Conservation (phyloP, 2,113 vertebrate genomes). For the Colossoma macropomum region DNA sequence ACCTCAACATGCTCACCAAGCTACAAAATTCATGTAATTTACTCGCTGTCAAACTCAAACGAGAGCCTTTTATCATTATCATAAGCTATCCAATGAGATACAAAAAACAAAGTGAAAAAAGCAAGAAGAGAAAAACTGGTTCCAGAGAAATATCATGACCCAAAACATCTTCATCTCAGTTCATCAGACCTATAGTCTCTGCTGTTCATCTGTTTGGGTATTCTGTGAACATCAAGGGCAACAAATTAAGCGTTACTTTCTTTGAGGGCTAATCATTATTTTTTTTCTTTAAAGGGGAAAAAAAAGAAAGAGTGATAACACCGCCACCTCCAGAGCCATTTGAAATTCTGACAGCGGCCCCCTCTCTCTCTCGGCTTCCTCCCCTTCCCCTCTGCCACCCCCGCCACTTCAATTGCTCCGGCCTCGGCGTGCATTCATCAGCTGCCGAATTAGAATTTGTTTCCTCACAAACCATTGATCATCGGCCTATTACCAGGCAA, state of each 20-base stretch:
- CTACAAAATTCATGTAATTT: conserved; percentile 59
- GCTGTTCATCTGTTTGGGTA: conserved; percentile 36
- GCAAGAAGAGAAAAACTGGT: background rate
- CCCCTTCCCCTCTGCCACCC: conserved; percentile 61
- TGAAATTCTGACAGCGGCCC: conserved; percentile 81
- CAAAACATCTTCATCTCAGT: conserved; percentile 20
- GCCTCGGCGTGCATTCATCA: conserved; percentile 95
- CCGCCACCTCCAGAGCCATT: conserved; percentile 75
- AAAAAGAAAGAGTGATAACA: conserved; percentile 74
- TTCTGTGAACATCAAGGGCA: conserved; percentile 55
- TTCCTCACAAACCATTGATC: conserved; percentile 99
- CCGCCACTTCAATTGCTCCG: conserved; percentile 89
- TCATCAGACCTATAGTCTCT: conserved; percentile 8
- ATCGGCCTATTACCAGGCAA: conserved; percentile 99
- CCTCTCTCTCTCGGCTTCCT: conserved; percentile 36
- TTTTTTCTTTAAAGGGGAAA: conserved; percentile 49
- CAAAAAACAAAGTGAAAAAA: conserved; percentile 1
- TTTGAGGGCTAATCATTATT: conserved; percentile 49
- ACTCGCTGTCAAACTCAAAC: conserved; percentile 54
- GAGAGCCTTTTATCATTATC: conserved; percentile 66
- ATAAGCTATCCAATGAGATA: conserved; percentile 25
- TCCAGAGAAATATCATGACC: background rate
- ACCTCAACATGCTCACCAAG: conserved; percentile 56
- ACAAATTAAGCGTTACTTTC: conserved; percentile 57
- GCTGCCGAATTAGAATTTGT: conserved; percentile 99